These are phyloP conservation scores for Phalacrocorax aristotelis DNA, from an alignment of 2,113 vertebrate genomes.

Conservation along the genomic window DNA sequence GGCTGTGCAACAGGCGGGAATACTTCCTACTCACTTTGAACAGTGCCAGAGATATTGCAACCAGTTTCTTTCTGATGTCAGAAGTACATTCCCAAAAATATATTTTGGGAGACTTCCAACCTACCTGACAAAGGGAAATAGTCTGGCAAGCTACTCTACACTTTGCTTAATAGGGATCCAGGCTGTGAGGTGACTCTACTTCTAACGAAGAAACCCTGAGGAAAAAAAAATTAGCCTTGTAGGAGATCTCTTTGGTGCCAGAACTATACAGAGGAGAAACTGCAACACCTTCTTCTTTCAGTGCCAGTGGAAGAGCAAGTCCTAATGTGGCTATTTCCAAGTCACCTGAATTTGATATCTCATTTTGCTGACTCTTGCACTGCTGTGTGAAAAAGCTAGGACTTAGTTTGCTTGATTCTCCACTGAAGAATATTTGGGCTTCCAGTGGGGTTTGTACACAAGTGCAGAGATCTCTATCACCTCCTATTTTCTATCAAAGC, in stretches of 20 bases:
- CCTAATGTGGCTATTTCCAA: not conserved
- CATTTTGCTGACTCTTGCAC: not conserved
- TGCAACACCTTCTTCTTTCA: not conserved
- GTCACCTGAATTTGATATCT: not conserved
- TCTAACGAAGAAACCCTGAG: constrained; percentile 1
- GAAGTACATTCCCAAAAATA: constrained; percentile 22
- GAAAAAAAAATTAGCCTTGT: not conserved
- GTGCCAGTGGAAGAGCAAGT: not conserved
- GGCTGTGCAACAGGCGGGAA: not conserved
- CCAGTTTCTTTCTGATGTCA: not conserved
- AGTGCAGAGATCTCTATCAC: not conserved
- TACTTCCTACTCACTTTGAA: constrained; percentile 15
- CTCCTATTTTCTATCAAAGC: not conserved
- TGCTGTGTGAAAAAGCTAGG: not conserved
- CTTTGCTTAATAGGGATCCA: not conserved
- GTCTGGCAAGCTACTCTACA: not conserved
- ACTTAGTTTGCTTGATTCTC: not conserved
- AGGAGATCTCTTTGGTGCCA: not conserved
- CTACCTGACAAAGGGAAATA: not conserved
- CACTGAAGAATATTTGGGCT: not conserved
- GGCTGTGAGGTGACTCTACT: not conserved
- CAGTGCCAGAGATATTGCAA: constrained; percentile 33
- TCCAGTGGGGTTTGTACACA: not conserved
- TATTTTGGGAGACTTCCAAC: constrained; percentile 24
- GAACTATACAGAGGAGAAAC: not conserved